A percentile compares a stretch with the other conserved stretches of the same genome.
These are phyloP conservation scores for Macroramphosus scolopax DNA, from an alignment of 2,797 vertebrate species.

Conservation along the genomic window DNA sequence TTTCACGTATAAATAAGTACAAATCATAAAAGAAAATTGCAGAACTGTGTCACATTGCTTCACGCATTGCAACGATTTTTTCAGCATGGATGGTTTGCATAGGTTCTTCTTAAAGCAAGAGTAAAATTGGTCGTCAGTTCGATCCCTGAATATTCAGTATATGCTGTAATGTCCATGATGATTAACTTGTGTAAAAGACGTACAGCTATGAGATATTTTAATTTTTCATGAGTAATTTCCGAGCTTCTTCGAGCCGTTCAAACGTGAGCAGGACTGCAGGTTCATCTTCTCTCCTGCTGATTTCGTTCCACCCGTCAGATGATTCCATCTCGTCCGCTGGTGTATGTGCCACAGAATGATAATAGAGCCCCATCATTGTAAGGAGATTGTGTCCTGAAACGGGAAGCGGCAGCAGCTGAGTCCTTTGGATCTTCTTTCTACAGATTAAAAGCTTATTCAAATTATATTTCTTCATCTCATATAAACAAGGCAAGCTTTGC, in stretches of 20 bases:
- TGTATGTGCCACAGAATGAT: constrained; percentile 62
- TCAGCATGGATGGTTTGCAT: no score
- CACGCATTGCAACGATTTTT: no score
- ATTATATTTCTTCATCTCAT: constrained; percentile 62
- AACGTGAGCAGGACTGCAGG: constrained; percentile 19
- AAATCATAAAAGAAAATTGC: no score
- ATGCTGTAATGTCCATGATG: no score
- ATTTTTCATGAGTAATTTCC: constrained; percentile 4
- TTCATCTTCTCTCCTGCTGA: constrained; percentile 27
- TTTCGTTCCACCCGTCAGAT: constrained; percentile 36
- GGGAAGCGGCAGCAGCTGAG: constrained; percentile 48
- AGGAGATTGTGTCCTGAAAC: constrained; percentile 65
- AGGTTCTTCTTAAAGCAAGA: no score
- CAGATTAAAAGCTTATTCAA: constrained; percentile 78
- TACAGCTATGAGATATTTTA: no score
- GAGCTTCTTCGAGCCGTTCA: constrained; percentile 29
- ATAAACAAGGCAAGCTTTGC: constrained; percentile 62
- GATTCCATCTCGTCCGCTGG: constrained; percentile 45
- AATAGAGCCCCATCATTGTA: constrained; percentile 53
- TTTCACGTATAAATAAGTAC: no score
- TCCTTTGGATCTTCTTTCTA: constrained; percentile 68
- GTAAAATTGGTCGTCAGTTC: no score
- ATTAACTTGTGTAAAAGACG: no score
- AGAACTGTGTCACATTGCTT: no score
- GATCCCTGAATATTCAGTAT: no score